Base-by-base conservation (phyloP, 2,797 vertebrate species). In the Dendrocincla tyrannina region DNA sequence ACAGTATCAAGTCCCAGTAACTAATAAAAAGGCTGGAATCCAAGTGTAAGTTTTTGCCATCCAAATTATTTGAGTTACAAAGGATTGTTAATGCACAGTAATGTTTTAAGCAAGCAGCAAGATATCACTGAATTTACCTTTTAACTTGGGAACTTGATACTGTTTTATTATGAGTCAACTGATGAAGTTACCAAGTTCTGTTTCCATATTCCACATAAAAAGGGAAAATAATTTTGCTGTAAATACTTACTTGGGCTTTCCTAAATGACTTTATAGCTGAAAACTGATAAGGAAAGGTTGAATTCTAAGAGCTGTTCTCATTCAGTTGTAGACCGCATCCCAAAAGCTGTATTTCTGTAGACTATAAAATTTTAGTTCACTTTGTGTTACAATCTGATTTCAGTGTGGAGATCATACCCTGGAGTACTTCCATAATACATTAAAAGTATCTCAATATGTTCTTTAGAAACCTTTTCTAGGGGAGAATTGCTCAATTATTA, bases 91-190 rank as follows among this genome's bases (percentile, higher is more conserved):
- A 17, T 0, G 3, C 9, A 33, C 28, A 16, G 32, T 33, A 52
- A 30, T 11, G 7, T 87, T 87, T 59, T 47, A 30, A 76, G 25
- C 27, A 72, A 58, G 24, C 14, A 25, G 35, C 22, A 62, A 62
- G 30, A 9, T 35, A n/a, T 1, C 62, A 19, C 50, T 79, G 8
- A 1, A 0, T 70, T 7, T 75, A 0, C 56, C 28, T 66, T 35
- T 84, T 55, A 74, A 15, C 32, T 72, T 68, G 22, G 11, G 10
- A 74, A 33, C 20, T 69, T 62, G 39, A 8, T 67, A 25, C 15
- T 46, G 1, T 67, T 60, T 66, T 70, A 18, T 62, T 86, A 3
- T 13, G 12, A 28, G 35, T 64, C 37, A 77, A 2, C 17, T 63
- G 17, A 18, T 60, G 2, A 70, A 70, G 39, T 20, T 0, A 6